Evolutionary conservation across 2,888 invertebrate species (phyloP), one percentile per base, ranked within the genome.

Genomic region (Lomographa bimaculata): DNA sequence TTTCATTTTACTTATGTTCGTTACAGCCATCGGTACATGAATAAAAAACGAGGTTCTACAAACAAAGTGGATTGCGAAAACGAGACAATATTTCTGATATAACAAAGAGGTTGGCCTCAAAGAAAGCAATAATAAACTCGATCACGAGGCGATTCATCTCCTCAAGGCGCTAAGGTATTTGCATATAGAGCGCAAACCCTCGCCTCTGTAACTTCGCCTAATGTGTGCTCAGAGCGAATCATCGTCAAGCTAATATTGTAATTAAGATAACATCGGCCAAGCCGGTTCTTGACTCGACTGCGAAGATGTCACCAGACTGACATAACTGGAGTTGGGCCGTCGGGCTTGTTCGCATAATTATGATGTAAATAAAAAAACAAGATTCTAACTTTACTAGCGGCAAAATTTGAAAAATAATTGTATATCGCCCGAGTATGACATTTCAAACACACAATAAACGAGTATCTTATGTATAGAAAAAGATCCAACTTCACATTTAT

Each of bases 161-260:
- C 7, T 36, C 38, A 44, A 38, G 33, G 25, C 18, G 29, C 23
- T 32, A 19, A 38, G 5, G 39, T 41, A 62, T 68, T 65, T 60
- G 62, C 64, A 65, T 65, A 53, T 53, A 45, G 38, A 59, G 47
- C 54, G 60, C 65, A 60, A 66, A 66, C 68, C 63, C 57, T 60
- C 55, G 49, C 57, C 46, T 19, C 48, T 37, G 48, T 60, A 64
- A 56, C 52, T 55, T 41, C 46, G 32, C 57, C 54, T 70, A 63
- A 68, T 68, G 64, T 58, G 62, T 70, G 71, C 73, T 68, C 69
- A 64, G 64, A 64, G 60, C 66, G 57, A 64, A 78, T 71, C 67
- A 71, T 73, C 69, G 61, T 63, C 65, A 79, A 75, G 72, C 68
- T 76, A 79, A 82, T 82, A 68, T 70, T 62, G 62, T 71, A 65